These are phyloP conservation scores for Dermolepida albohirtum DNA, from an alignment of 2,888 invertebrate genomes.

Conservation along the genomic window DNA sequence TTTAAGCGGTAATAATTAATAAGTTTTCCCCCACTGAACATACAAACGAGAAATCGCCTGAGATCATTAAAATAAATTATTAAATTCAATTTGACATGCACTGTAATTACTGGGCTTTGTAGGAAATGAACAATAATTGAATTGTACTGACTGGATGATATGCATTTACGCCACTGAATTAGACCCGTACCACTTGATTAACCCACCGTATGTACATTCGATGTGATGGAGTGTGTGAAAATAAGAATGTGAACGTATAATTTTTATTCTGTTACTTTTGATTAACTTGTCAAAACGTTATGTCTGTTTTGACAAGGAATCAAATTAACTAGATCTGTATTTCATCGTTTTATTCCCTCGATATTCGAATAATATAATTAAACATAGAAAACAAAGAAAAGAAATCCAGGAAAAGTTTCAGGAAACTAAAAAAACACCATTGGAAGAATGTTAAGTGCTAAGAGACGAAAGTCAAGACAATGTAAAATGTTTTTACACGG, in stretches of 20 bases:
- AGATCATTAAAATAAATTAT: slow-evolving; percentile 1
- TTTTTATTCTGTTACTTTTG: neutral
- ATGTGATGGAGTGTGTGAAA: neutral
- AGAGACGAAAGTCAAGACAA: too few species aligned
- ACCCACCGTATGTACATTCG: slow-evolving; percentile 1
- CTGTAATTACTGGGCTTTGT: slow-evolving; percentile 9
- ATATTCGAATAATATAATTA: too few species aligned
- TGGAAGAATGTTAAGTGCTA: too few species aligned
- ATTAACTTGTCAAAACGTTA: neutral
- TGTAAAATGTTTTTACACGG: too few species aligned
- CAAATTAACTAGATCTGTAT: too few species aligned
- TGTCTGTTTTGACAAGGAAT: too few species aligned
- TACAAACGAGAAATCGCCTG: neutral
- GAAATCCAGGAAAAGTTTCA: too few species aligned
- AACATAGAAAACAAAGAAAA: too few species aligned
- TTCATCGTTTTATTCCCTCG: too few species aligned
- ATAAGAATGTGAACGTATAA: neutral
- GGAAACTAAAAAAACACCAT: too few species aligned
- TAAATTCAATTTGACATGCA: slow-evolving; percentile 11
- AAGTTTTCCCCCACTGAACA: neutral
- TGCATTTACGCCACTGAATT: slow-evolving; percentile 1
- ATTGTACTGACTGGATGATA: slow-evolving; percentile 13
- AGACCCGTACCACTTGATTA: slow-evolving; percentile 17
- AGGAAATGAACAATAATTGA: slow-evolving; percentile 24
- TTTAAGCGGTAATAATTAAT: neutral